Conservation (phyloP, 2,888 invertebrate genomes). For the Lamellibrachia columna region DNA sequence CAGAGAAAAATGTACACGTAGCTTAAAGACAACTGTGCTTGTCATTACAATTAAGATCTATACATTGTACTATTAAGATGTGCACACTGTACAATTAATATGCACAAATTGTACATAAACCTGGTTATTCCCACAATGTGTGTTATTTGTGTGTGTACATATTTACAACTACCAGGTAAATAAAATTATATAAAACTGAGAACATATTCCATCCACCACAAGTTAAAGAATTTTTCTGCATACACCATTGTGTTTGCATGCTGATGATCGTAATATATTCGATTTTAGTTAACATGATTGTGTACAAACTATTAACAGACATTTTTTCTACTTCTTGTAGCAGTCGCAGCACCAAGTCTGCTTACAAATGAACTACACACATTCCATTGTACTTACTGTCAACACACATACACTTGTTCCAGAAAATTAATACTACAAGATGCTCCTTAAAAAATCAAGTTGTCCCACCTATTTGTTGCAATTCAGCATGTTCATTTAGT, state of each 20-base stretch:
- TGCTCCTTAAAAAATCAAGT: not conserved
- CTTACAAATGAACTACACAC: not conserved
- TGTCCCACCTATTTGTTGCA: not conserved
- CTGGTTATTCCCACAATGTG: not conserved
- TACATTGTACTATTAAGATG: too few relatives aligned
- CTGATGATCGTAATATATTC: not conserved
- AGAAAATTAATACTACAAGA: too few relatives aligned
- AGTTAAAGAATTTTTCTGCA: not conserved
- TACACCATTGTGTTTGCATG: not conserved
- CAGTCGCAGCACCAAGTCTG: not conserved
- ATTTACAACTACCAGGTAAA: not conserved
- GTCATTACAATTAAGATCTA: not conserved
- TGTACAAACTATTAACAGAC: not conserved
- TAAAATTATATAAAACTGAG: not conserved
- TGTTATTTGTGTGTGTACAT: not conserved
- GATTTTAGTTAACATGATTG: not conserved
- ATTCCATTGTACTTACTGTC: not conserved
- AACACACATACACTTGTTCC: not conserved
- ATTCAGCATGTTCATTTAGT: not conserved
- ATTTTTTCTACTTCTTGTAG: not conserved
- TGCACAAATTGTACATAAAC: not conserved
- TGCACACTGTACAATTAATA: too few relatives aligned
- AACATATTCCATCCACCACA: not conserved
- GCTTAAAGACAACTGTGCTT: not conserved
- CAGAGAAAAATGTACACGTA: not conserved